phyloP scores from a whole-genome alignment of 2,888 invertebrate species.

The Parnassius glacialis region DNA sequence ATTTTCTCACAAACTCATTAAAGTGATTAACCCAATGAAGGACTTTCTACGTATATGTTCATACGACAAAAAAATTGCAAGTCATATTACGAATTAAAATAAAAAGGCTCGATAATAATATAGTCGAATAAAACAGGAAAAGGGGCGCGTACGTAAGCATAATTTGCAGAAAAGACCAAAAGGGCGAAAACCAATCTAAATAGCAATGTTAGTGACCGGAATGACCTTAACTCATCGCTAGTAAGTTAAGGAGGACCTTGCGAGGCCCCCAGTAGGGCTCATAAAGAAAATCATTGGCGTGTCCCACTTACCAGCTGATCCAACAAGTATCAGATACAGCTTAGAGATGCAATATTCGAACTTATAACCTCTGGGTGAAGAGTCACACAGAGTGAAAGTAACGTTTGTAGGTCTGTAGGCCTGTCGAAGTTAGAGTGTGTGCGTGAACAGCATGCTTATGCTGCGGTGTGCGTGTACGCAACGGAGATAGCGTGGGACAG shows the following conservation, averaged over 20 bases:
- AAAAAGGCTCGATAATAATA: not conserved
- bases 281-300: conserved; percentile 66
- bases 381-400: conserved; percentile 51
- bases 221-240: conserved; percentile 32
- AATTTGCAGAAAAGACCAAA: not conserved
- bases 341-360: conserved; percentile 36
- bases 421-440: conserved; percentile 51
- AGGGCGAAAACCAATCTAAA: not conserved
- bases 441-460: conserved; percentile 45
- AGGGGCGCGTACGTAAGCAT: not conserved
- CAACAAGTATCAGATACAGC: conserved; percentile 37
- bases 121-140: not conserved
- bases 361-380: conserved; percentile 34
- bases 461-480: conserved; percentile 67
- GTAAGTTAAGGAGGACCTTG: conserved; percentile 50
- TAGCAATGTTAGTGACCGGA: conserved; percentile 7
- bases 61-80: conserved; percentile 18
- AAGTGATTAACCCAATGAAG: conserved; percentile 23
- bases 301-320: conserved; percentile 65
- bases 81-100: conserved; percentile 15
- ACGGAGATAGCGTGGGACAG: conserved; percentile 71
- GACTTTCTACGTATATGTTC: conserved; percentile 23
- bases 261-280: conserved; percentile 60
- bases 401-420: conserved; percentile 78
- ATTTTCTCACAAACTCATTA: conserved; percentile 22